Evolutionary conservation across 2,888 invertebrate species (phyloP).

Genomic region (Cheilosia pagana): DNA sequence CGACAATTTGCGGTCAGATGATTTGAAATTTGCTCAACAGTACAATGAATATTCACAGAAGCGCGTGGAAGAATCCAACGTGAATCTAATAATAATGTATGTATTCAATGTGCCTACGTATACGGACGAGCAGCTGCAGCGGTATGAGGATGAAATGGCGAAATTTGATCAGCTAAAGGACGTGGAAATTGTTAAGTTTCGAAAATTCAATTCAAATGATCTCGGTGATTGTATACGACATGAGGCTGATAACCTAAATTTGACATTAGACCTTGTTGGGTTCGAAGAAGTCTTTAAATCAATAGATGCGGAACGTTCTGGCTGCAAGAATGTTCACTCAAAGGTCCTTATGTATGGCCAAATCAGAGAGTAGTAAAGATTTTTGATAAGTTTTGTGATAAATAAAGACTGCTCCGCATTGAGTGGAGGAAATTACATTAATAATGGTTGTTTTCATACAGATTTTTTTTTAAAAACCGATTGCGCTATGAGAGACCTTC

Average conservation of each 20-base stretch:
- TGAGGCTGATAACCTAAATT: slow-evolving; percentile 76
- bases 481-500: too few species aligned
- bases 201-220: slow-evolving; percentile 76
- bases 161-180: slow-evolving; percentile 72
- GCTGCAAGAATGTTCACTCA: slow-evolving; percentile 81
- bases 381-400: slow-evolving; percentile 46
- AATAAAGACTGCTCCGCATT: slow-evolving; percentile 63
- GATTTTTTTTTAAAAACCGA: too few species aligned
- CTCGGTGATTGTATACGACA: slow-evolving; percentile 79
- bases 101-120: slow-evolving; percentile 79
- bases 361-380: background rate
- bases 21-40: slow-evolving; percentile 76
- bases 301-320: slow-evolving; percentile 77
- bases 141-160: slow-evolving; percentile 64
- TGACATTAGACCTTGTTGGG: slow-evolving; percentile 75
- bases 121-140: slow-evolving; percentile 47
- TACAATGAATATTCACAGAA: slow-evolving; percentile 76
- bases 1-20: slow-evolving; percentile 78
- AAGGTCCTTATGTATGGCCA: slow-evolving; percentile 78
- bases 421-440: background rate
- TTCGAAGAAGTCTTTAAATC: slow-evolving; percentile 78
- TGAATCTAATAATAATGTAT: slow-evolving; percentile 78
- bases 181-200: slow-evolving; percentile 78
- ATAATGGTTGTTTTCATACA: background rate
- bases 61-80: slow-evolving; percentile 2